These are phyloP conservation scores for Rhizomys pruinosus DNA, from an alignment of 2,113 vertebrate species.

Conservation along the genomic window DNA sequence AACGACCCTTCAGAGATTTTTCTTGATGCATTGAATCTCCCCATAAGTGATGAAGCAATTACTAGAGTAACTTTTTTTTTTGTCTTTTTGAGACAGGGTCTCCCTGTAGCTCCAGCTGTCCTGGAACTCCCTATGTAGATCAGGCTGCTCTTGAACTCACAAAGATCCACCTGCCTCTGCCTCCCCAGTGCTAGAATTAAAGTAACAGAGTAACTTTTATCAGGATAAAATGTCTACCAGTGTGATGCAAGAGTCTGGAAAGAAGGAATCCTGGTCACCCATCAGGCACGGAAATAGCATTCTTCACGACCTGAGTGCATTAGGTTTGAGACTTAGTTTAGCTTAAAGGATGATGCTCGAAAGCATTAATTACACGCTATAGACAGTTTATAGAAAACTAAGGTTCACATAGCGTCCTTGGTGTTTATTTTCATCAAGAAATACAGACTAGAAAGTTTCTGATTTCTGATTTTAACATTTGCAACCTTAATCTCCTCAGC, in stretches of 20 bases:
- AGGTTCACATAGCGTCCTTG: background rate
- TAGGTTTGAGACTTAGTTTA: background rate
- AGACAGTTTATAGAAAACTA: conserved; percentile 26
- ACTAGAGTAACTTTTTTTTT: background rate
- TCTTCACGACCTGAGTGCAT: background rate
- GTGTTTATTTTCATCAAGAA: conserved; percentile 36
- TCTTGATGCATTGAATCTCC: background rate
- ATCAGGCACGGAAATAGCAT: background rate
- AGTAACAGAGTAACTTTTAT: background rate
- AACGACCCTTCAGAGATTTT: too few species aligned
- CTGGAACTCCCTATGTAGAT: too few species aligned
- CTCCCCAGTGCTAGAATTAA: too few species aligned
- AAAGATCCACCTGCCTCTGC: too few species aligned
- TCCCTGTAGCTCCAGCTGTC: too few species aligned
- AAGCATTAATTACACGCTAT: background rate
- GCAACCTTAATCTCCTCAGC: background rate
- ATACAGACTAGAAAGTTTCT: background rate
- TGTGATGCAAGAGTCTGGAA: background rate
- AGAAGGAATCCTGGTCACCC: background rate
- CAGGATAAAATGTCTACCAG: background rate
- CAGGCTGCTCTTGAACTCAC: too few species aligned
- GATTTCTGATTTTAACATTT: conserved; percentile 6
- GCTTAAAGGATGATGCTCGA: background rate
- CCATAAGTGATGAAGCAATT: background rate
- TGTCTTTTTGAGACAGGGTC: too few species aligned